phyloP scores from a whole-genome alignment of 2,797 vertebrate species.

The Melanotaenia parkinsoni region DNA sequence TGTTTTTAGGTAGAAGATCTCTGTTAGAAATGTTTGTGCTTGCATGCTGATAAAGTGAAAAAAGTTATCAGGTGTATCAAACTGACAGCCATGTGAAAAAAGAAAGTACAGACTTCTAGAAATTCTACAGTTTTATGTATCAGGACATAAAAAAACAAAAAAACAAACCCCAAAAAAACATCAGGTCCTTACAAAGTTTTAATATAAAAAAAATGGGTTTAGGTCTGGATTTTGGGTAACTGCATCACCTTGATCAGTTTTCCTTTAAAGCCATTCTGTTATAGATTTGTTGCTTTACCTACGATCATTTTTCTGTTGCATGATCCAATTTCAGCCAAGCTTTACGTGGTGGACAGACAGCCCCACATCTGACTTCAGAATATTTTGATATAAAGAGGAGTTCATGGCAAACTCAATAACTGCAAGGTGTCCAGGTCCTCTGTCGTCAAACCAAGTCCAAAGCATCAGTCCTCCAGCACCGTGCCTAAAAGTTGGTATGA shows the following conservation, averaged over 20 bases:
- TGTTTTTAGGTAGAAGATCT: constrained; percentile 90
- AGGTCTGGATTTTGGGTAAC: background rate
- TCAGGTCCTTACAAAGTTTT: background rate
- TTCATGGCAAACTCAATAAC: background rate
- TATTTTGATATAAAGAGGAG: background rate
- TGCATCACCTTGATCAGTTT: background rate
- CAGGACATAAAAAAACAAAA: background rate
- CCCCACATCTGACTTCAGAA: background rate
- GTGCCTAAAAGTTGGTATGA: too few species aligned
- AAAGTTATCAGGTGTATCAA: constrained; percentile 70
- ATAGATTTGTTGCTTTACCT: background rate
- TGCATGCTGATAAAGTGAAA: constrained; percentile 79
- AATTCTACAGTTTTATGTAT: background rate
- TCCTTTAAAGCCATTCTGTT: background rate
- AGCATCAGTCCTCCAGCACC: background rate
- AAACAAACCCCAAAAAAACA: too few species aligned
- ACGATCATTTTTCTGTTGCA: background rate
- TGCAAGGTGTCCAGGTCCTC: background rate
- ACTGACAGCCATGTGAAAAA: constrained; percentile 14
- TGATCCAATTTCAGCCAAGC: background rate
- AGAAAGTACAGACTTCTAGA: background rate
- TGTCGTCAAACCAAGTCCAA: background rate
- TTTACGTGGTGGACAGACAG: background rate
- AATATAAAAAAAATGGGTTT: background rate
- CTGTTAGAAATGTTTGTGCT: constrained; percentile 91